Percentiles rank a stretch among this genome's conserved stretches.
These are phyloP conservation scores for Hydrozoanthus gracilis DNA, from an alignment of 92 coral and sea anemone genomes.

Conservation along the genomic window DNA sequence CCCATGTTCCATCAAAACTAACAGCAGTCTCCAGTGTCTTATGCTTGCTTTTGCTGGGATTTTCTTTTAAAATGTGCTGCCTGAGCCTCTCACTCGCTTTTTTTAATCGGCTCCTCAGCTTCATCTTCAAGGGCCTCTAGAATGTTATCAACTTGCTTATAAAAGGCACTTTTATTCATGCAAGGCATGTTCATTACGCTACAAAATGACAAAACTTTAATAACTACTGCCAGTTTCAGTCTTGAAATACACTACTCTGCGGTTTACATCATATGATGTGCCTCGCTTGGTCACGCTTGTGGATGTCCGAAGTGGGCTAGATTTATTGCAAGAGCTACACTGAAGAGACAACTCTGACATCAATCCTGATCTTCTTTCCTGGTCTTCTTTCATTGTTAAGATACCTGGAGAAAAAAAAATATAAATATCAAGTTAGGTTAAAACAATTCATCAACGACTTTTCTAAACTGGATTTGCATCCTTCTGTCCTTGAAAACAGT, in stretches of 20 bases:
- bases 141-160: constrained; percentile 48
- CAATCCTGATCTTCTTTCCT: constrained; percentile 19
- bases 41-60: not conserved
- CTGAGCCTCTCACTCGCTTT: constrained; percentile 31
- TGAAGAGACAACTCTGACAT: constrained; percentile 22
- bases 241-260: constrained; percentile 38
- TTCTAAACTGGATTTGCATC: constrained; percentile 3
- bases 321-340: constrained; percentile 8
- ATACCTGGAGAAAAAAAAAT: constrained; percentile 10
- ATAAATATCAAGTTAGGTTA: constrained; percentile 27
- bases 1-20: not conserved
- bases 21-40: too few relatives aligned
- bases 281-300: constrained; percentile 1
- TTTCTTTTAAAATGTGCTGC: constrained; percentile 31
- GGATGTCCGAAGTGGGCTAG: not conserved
- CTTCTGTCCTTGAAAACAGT: constrained; percentile 17
- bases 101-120: constrained; percentile 53
- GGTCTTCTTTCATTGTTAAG: constrained; percentile 25
- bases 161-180: constrained; percentile 41
- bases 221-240: constrained; percentile 52
- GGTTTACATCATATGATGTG: constrained; percentile 43
- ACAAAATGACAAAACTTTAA: constrained; percentile 59
- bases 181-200: constrained; percentile 59
- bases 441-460: constrained; percentile 29
- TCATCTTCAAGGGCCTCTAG: constrained; percentile 51